A percentile compares a stretch with the other conserved stretches of the same genome.
Conservation (phyloP, 2,113 vertebrate species). For the Elaphurus davidianus region DNA sequence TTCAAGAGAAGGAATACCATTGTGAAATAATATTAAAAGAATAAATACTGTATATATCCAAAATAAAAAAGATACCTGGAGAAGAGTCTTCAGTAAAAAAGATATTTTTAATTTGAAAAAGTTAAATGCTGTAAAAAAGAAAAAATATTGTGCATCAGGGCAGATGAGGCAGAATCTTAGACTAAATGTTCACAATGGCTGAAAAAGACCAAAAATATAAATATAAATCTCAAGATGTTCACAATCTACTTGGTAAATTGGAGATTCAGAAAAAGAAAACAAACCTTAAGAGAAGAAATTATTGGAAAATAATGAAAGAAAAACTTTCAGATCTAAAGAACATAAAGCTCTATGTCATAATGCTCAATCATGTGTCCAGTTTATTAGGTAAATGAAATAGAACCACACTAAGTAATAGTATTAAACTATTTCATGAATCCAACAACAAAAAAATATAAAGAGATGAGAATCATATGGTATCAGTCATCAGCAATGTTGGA, state of each 20-base stretch:
- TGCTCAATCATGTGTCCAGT: not conserved
- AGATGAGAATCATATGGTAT: not conserved
- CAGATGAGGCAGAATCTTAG: not conserved
- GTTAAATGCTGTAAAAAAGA: not conserved
- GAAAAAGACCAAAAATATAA: not conserved
- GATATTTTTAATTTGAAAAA: not conserved
- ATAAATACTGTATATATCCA: not conserved
- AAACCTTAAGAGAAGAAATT: not conserved
- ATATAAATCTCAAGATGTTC: not conserved
- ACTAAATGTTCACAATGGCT: not conserved
- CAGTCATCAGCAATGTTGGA: not conserved
- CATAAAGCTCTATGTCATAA: not conserved
- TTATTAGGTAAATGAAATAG: not conserved
- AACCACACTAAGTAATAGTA: not conserved
- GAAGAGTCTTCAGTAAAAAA: not conserved
- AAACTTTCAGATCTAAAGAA: not conserved
- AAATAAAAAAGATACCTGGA: not conserved
- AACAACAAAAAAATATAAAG: not conserved
- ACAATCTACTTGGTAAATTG: not conserved
- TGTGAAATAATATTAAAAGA: conserved; percentile 7
- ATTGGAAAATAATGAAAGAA: not conserved
- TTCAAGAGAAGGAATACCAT: not conserved
- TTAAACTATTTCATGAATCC: not conserved
- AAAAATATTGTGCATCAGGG: not conserved
- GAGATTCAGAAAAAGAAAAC: not conserved